Percentiles rank a stretch among this genome's conserved stretches.
These are phyloP conservation scores for Neosilurus hyrtlii DNA, from an alignment of 2,797 vertebrate genomes.

Conservation along the genomic window DNA sequence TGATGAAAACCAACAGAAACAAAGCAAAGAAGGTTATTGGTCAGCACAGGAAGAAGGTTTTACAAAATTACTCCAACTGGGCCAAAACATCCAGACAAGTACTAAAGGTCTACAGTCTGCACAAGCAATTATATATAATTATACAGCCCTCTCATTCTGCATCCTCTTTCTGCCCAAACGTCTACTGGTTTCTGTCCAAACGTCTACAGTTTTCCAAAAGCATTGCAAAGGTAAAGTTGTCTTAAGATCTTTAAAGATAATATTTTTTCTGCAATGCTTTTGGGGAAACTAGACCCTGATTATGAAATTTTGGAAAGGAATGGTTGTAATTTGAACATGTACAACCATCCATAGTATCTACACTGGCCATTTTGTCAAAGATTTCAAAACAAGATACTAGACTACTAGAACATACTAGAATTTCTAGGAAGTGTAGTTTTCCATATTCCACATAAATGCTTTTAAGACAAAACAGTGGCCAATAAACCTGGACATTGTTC, in stretches of 20 bases:
- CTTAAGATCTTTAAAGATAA: background rate
- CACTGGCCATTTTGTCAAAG: conserved; percentile 30
- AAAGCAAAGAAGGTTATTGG: conserved; percentile 31
- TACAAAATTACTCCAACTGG: conserved; percentile 12
- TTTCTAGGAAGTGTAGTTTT: background rate
- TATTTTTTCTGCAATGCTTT: conserved; percentile 3
- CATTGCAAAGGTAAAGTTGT: background rate
- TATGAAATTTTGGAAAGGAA: conserved; percentile 19
- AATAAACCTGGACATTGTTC: background rate
- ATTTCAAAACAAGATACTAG: background rate
- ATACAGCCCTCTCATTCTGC: background rate
- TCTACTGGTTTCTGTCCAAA: too few relatives aligned
- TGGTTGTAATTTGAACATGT: conserved; percentile 16
- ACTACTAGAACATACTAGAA: too few relatives aligned
- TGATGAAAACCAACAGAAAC: conserved; percentile 35
- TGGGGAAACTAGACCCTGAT: background rate
- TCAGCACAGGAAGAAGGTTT: conserved; percentile 24
- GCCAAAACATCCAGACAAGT: conserved; percentile 9
- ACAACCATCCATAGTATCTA: conserved; percentile 23
- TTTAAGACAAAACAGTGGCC: background rate
- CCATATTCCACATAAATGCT: background rate
- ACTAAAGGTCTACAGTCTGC: conserved; percentile 3
- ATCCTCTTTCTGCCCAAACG: background rate
- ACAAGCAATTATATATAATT: conserved; percentile 22
- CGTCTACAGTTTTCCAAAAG: conserved; percentile 3